A percentile compares a stretch with the other conserved stretches of the same genome.
These are phyloP conservation scores for Pelecanoides urinatrix DNA, from an alignment of 2,113 vertebrate genomes.

Conservation along the genomic window DNA sequence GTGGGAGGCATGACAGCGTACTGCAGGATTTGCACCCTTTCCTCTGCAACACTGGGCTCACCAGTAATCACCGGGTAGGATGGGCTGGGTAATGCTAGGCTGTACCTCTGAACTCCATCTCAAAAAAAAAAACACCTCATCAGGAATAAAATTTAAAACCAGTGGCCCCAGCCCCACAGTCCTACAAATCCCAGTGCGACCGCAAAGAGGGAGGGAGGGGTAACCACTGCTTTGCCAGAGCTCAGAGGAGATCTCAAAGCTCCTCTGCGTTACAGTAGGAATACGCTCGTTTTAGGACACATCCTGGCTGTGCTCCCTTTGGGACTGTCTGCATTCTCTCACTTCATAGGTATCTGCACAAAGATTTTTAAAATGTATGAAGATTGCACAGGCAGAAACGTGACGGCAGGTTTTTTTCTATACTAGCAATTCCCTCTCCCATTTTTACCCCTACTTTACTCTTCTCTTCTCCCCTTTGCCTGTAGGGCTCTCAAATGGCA, in stretches of 20 bases:
- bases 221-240: background rate
- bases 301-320: background rate
- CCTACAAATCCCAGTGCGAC: background rate
- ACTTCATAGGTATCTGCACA: background rate
- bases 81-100: background rate
- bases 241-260: background rate
- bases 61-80: background rate
- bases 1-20: background rate
- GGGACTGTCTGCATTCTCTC: background rate
- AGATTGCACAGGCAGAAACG: background rate
- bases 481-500: constrained; percentile 43
- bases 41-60: background rate
- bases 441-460: constrained; percentile 17
- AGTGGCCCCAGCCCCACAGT: background rate
- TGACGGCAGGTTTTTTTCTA: background rate
- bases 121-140: background rate
- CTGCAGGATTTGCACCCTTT: background rate
- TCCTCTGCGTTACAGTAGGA: background rate
- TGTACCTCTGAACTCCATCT: background rate
- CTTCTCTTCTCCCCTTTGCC: constrained; percentile 12
- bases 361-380: background rate
- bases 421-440: background rate
- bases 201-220: background rate
- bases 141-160: background rate
- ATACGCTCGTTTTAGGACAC: background rate